Base-by-base conservation (phyloP, 1,140 invertebrate genomes). In the Galendromus occidentalis region DNA sequence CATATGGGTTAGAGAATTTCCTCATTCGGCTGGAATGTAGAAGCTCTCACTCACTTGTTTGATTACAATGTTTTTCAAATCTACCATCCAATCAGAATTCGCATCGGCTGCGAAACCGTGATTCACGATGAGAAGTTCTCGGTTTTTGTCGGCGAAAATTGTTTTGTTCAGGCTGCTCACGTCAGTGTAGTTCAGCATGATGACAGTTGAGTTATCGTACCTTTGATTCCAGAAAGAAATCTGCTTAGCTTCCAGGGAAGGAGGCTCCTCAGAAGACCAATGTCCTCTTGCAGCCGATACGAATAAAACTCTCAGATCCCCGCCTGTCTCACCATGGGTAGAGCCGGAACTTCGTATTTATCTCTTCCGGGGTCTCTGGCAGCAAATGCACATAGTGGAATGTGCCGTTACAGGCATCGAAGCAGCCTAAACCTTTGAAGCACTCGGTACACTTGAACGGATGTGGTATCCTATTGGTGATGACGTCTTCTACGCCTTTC, bases 81-180 rank as follows among this genome's bases (percentile, higher is more conserved):
- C 87, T 71, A 87, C 86, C 0, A 93, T 86, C 91, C 91, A 94
- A 6, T 88, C 82, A 68, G 87, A 84, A 22, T 85, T 83, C 71
- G 89, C 91, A 70, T 86, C 86, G 42, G 88, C 89, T 0, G 89
- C 87, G 72, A 95, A 96, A 6, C 92, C 92, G 71, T 96, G 92
- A 0, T 93, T 87, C 66, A 95, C 86, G 30, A 96, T 82, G 74
- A 90, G 87, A 17, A 86, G 18, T 4, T 22, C 22, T 5, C 51
- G 51, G 22, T 25, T 59, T 22, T n/a, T 59, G 51, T 59, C 51
- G 2, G n/a, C 33, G 51, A 59, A 59, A 22, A 59, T 59, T 14
- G 51, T 59, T 22, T 22, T 59, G 22, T 59, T 59, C 25, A 59
- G 51, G 14, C 51, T 22, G 51, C 14, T n/a, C 17, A 59, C 51